Evolutionary conservation across 2,113 vertebrate species (phyloP), one percentile per base, ranked within the genome.

Genomic region (Monopterus albus): DNA sequence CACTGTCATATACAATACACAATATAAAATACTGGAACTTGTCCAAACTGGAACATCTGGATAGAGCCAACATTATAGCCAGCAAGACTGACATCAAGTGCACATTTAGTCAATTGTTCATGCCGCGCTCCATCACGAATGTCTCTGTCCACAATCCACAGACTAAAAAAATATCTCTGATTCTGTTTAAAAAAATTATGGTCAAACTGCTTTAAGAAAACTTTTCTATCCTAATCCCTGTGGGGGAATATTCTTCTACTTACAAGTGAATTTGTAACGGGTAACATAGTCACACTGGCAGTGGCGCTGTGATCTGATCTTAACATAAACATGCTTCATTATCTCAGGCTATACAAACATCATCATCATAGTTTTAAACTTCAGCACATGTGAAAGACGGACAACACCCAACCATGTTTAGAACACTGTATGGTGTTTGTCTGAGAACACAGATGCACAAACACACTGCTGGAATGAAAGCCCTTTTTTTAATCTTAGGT

Each of bases 351-450:
- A 57, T 66, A 80, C 64, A 68, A 73, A 78, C 58, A 29, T 72
- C 68, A 61, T 84, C 66, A 61, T 26, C 55, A 71, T 62, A 58
- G 73, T 79, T 71, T 82, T 50, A 75, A 49, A 72, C 81, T 76
- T 83, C 79, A 86, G 78, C 57, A 75, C 74, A 78, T 81, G 69
- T 18, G 69, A 80, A 75, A 82, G 63, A 46, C 1, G 51, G 52
- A 85, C 68, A 77, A 85, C 55, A 75, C 28, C 75, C 62, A 55
- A 12, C 17, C n/a, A 17, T 47, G 72, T 81, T 80, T 61, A 73
- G n/a, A 43, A n/a, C 15, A 18, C 28, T 59, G 60, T 40, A 56
- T 43, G 42, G 60, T 38, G 25, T 75, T 82, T 85, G 31, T 50
- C 65, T 66, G 62, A 69, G 57, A 81, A 81, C 28, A n/a, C 61